These are phyloP conservation scores for Oscheius sp. DNA, from an alignment of 1,140 invertebrate species.

Conservation along the genomic window DNA sequence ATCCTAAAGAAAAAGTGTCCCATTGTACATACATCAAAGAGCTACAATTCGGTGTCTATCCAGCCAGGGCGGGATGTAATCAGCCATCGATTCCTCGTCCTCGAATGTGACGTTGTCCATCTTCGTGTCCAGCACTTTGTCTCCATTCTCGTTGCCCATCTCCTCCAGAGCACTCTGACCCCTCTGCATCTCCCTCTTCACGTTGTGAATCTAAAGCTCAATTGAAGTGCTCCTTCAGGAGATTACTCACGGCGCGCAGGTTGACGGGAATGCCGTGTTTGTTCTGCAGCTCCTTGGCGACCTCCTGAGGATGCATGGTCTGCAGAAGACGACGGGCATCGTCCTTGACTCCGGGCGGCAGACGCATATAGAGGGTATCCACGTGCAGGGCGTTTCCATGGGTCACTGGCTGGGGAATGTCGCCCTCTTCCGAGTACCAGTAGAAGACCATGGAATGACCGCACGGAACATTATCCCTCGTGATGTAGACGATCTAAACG, in stretches of 20 bases:
- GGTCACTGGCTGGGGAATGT: constrained; percentile 14
- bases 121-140: neutral
- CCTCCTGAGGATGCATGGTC: neutral
- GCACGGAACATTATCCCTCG: constrained; percentile 21
- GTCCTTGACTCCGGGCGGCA: constrained; percentile 16
- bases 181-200: neutral
- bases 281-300: neutral
- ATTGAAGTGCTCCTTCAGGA: neutral
- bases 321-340: constrained; percentile 11
- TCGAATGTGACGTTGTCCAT: neutral
- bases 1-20: no score
- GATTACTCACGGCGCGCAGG: neutral
- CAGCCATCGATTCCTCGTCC: neutral
- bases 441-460: constrained; percentile 28
- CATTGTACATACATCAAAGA: no score
- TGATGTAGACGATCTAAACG: constrained; percentile 2
- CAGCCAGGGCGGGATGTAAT: neutral
- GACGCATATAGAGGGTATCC: constrained; percentile 15
- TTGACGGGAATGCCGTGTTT: constrained; percentile 10
- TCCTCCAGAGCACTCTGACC: neutral
- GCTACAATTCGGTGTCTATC: no score
- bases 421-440: constrained; percentile 18
- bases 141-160: neutral
- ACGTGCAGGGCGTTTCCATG: neutral
- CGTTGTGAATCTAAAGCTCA: neutral